These are phyloP conservation scores for Oxytorus armatus DNA, from an alignment of 2,888 invertebrate genomes.

Conservation along the genomic window DNA sequence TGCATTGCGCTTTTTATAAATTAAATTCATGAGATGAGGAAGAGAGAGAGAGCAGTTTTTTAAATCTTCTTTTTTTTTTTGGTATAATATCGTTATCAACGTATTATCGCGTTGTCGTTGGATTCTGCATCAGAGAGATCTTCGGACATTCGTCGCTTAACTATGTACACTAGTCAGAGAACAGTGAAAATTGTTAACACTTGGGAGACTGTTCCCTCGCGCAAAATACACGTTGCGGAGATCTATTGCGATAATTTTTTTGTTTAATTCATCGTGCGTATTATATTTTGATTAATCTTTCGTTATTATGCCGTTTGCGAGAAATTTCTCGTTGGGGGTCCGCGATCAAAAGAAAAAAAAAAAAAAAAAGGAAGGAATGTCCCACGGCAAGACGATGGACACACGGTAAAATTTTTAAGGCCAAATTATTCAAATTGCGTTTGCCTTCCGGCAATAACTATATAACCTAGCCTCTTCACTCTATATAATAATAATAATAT, in stretches of 20 bases:
- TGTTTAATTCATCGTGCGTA: conserved; percentile 47
- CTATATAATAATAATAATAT: conserved; percentile 13
- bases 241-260: conserved; percentile 25
- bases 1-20: conserved; percentile 43
- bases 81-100: conserved; percentile 56
- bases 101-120: conserved; percentile 43
- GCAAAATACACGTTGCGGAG: conserved; percentile 2
- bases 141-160: conserved; percentile 54
- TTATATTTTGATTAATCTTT: conserved; percentile 52
- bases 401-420: conserved; percentile 25
- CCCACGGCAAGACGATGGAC: conserved; percentile 24
- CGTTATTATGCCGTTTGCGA: conserved; percentile 11
- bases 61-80: conserved; percentile 52
- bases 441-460: conserved; percentile 16
- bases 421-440: conserved; percentile 28
- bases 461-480: conserved; percentile 20
- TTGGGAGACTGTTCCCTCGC: conserved; percentile 33
- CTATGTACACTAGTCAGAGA: conserved; percentile 66
- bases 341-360: too few species aligned
- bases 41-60: conserved; percentile 63
- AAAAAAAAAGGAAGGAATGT: conserved; percentile 45
- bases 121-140: conserved; percentile 36
- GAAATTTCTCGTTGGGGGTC: background rate
- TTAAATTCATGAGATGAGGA: conserved; percentile 53
- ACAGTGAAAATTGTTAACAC: conserved; percentile 53